Evolutionary conservation across 2,888 invertebrate species (phyloP), one percentile per base, ranked within the genome.

Genomic region (Sminthurinus aureus): DNA sequence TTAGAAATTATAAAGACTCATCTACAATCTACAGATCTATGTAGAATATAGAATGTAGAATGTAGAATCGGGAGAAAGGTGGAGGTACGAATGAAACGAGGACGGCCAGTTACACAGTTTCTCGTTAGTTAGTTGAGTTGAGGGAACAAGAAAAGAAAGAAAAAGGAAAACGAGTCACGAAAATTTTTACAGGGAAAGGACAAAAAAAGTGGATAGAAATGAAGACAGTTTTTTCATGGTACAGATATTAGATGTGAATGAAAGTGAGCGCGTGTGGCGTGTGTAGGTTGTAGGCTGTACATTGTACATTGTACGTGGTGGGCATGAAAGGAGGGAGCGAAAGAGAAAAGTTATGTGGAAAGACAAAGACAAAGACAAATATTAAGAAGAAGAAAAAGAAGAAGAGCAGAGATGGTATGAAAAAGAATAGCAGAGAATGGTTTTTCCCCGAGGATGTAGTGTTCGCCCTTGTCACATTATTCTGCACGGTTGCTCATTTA

Each of bases 401-500:
- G 58, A 18, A 4, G 58, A 52, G 18, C 18, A 18, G 58, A 58
- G 4, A 15, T 58, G 58, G 58, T 6, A 18, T 58, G 2, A 18
- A 58, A 58, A 2, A 58, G 38, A 38, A 38, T 38, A 38, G 38
- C 1, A 38, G 1, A 38, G 38, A 38, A 73, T 73, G 26, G 73
- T 73, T 73, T 24, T 24, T 22, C 20, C 18, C 20, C 18, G 24
- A 20, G 69, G 12, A 69, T 69, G 69, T 20, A 52, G 75, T 71
- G 24, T 75, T 50, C 38, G 75, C 75, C 76, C 52, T 51, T 52
- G 52, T 76, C 58, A 51, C 20, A 76, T 24, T 76, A 76, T 76
- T 76, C 76, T 58, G 76, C 76, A 76, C 58, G 76, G 76, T 58
- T 76, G 76, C 76, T 76, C 76, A 76, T 76, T 58, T 51, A 73